Evolutionary conservation across 2,888 invertebrate species (phyloP), one percentile per base, ranked within the genome.

Genomic region (Clepsis dumicolana): DNA sequence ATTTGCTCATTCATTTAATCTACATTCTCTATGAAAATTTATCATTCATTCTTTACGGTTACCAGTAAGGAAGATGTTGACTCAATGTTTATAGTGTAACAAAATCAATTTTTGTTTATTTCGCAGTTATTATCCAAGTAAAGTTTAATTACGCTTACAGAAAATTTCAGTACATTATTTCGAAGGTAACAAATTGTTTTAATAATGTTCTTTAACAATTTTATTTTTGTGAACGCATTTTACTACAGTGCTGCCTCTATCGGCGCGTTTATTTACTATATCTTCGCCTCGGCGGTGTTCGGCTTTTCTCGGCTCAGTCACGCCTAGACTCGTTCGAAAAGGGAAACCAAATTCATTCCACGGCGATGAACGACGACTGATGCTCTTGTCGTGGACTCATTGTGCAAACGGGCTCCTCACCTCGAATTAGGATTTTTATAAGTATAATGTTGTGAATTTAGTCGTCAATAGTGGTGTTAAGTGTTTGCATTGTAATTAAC

Each of bases 321-420:
- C 93, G 93, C 93, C 93, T 93, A 92, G 91, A 92, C 91, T 91
- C 90, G 93, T 91, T 91, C 91, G 87, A 88, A 90, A 92, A 92
- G 89, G 90, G 92, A 92, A 93, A 90, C 89, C 82, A 81, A 86
- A 86, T 80, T 92, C 93, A 92, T 92, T 93, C 90, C 91, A 90
- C 89, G 90, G 90, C 91, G 89, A 92, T 90, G 90, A 88, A 86
- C 88, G 87, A 88, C 90, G 89, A 91, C 90, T 93, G 93, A 93
- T 89, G 89, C 92, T 90, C 91, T 89, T 90, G 89, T 91, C 91
- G 91, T 89, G 89, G 83, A 88, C 83, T 86, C 79, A 76, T 83
- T 80, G 89, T 91, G 85, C 81, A 86, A 88, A 86, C 89, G 91
- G 89, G 88, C 86, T 87, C 82, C 86, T 79, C 80, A 83, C 86